phyloP scores from a whole-genome alignment of 2,113 vertebrate genomes.

The Neogale vison region DNA sequence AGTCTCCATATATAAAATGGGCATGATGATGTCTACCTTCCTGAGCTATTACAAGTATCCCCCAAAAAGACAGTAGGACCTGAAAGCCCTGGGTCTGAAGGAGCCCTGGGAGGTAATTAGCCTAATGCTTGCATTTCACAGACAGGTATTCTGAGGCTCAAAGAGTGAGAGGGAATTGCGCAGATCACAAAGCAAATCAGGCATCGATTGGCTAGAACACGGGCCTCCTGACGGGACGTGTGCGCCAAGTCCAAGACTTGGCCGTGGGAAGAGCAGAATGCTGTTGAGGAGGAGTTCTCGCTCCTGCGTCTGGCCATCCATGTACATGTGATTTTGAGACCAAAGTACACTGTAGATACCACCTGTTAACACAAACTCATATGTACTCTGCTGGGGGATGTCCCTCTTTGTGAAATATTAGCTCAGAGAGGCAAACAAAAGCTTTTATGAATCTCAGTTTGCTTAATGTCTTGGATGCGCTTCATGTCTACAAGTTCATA shows the following conservation, averaged over 20 bases:
- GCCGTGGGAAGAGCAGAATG: neutral
- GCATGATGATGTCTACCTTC: neutral
- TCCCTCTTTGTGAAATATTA: neutral
- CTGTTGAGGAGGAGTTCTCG: neutral
- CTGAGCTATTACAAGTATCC: neutral
- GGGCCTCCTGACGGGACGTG: neutral
- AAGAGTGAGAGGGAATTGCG: neutral
- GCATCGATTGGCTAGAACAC: neutral
- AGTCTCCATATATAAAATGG: neutral
- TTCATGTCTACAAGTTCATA: conserved; percentile 53
- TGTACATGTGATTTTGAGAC: neutral
- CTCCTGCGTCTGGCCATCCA: neutral
- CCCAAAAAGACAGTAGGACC: neutral
- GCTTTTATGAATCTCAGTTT: neutral
- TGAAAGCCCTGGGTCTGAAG: neutral
- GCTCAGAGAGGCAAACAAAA: neutral
- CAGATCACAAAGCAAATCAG: neutral
- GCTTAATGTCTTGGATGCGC: conserved; percentile 46
- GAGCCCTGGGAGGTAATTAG: neutral
- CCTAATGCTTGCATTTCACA: neutral
- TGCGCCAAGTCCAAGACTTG: neutral
- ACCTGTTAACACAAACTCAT: neutral
- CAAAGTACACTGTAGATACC: neutral
- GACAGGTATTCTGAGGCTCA: neutral
- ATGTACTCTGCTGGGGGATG: neutral